These are phyloP conservation scores for Morpho deidamia DNA, from an alignment of 2,888 invertebrate genomes.

Conservation along the genomic window DNA sequence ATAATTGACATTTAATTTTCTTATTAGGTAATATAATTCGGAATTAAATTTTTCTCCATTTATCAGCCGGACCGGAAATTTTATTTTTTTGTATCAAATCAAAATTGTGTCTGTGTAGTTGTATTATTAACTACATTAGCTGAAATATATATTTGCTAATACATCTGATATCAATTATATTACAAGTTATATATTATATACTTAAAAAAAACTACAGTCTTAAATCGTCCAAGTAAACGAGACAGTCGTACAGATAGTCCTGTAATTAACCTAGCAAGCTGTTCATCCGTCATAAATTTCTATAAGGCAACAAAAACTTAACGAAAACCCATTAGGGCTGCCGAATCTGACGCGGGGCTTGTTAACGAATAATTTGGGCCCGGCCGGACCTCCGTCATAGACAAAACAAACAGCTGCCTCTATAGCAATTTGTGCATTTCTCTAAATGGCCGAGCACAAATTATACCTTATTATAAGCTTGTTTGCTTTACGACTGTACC, in stretches of 20 bases:
- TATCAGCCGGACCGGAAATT: too few species aligned
- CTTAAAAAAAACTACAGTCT: too few species aligned
- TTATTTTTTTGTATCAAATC: too few species aligned
- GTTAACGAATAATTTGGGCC: conserved; percentile 74
- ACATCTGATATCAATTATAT: too few species aligned
- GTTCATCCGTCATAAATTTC: conserved; percentile 66
- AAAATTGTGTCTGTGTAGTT: too few species aligned
- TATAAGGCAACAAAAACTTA: conserved; percentile 71
- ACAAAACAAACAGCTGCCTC: conserved; percentile 77
- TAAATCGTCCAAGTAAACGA: not conserved
- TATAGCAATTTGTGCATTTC: conserved; percentile 74
- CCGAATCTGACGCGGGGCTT: conserved; percentile 77
- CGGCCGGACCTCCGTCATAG: conserved; percentile 74
- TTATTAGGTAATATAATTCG: too few species aligned
- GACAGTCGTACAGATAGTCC: conserved; percentile 37
- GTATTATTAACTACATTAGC: too few species aligned
- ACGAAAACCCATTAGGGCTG: conserved; percentile 78
- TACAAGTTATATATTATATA: too few species aligned
- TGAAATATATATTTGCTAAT: too few species aligned
- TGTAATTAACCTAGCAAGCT: conserved; percentile 58
- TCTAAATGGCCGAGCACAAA: conserved; percentile 78
- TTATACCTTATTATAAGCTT: conserved; percentile 79
- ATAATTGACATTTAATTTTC: too few species aligned
- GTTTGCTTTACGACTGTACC: conserved; percentile 77
- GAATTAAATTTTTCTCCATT: too few species aligned